Percentiles rank a stretch among this genome's conserved stretches.
phyloP scores from a whole-genome alignment of 2,888 invertebrate species.

The Sphecodes monilicornis region DNA sequence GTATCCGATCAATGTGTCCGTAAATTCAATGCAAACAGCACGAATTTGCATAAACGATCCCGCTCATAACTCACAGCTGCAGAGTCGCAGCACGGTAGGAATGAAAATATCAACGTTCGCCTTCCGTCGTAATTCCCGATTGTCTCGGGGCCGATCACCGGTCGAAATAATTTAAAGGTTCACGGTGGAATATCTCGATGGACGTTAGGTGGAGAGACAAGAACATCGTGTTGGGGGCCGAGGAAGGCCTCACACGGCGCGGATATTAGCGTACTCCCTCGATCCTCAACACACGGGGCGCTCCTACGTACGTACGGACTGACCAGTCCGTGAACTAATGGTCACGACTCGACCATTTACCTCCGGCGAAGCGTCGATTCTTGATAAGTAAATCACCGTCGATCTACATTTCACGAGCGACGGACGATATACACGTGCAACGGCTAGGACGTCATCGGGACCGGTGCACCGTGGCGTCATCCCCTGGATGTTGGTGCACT shows the following conservation, averaged over 20 bases:
- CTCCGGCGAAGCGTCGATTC: constrained; percentile 87
- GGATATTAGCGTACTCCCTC: constrained; percentile 70
- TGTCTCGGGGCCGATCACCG: constrained; percentile 22
- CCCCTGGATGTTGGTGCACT: constrained; percentile 51
- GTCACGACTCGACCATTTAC: constrained; percentile 88
- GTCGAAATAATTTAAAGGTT: constrained; percentile 59
- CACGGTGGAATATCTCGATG: constrained; percentile 36
- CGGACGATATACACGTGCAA: constrained; percentile 71
- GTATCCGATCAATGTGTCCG: background rate
- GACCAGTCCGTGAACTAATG: constrained; percentile 84
- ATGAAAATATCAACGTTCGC: constrained; percentile 20
- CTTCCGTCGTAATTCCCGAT: constrained; percentile 18
- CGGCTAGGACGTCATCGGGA: constrained; percentile 42
- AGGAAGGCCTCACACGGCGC: constrained; percentile 74
- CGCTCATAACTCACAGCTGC: background rate
- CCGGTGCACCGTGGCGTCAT: constrained; percentile 31
- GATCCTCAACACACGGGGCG: constrained; percentile 54
- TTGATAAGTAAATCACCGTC: constrained; percentile 87
- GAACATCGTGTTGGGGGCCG: constrained; percentile 60
- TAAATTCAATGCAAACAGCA: background rate
- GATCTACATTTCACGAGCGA: constrained; percentile 86
- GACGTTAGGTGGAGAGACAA: constrained; percentile 35
- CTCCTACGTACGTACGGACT: constrained; percentile 46
- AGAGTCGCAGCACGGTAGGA: background rate
- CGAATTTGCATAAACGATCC: background rate